A percentile compares a stretch with the other conserved stretches of the same genome.
Conservation (phyloP, 2,113 vertebrate genomes). For the Oncorhynchus kisutch region DNA sequence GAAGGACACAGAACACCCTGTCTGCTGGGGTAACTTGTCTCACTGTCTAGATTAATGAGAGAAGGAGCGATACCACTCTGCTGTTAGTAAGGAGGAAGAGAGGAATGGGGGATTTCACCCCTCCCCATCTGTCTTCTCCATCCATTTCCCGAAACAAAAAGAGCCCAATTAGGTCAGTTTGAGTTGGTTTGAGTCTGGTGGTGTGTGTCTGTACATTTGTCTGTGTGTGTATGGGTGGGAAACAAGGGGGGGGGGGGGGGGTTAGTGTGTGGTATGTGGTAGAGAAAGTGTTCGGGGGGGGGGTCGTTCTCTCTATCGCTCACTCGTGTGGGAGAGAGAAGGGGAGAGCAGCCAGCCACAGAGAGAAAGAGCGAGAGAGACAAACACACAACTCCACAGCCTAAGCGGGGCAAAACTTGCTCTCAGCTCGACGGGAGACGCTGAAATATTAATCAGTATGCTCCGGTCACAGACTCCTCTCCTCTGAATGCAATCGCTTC, state of each 20-base stretch:
- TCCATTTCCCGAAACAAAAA: constrained; percentile 69
- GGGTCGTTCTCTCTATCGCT: not conserved
- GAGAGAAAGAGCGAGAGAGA: not conserved
- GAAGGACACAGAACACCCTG: no score
- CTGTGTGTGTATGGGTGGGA: constrained; percentile 19
- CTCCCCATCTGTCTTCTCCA: constrained; percentile 6
- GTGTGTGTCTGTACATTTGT: constrained; percentile 16
- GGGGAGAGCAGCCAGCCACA: constrained; percentile 7
- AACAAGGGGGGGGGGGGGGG: not conserved
- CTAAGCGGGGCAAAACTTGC: constrained; percentile 69
- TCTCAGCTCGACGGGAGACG: constrained; percentile 75
- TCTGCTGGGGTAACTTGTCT: constrained; percentile 15
- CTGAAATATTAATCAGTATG: constrained; percentile 80
- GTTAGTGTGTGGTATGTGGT: not conserved
- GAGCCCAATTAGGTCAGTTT: constrained; percentile 73
- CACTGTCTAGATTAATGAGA: constrained; percentile 21
- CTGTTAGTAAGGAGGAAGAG: no score
- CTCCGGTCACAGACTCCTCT: constrained; percentile 69
- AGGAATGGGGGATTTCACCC: constrained; percentile 32
- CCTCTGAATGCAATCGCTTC: constrained; percentile 73
- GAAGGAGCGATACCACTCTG: constrained; percentile 6
- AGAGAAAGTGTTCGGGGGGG: not conserved
- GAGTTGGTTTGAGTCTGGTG: constrained; percentile 59
- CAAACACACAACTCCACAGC: constrained; percentile 33
- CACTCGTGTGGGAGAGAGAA: constrained; percentile 2